These are phyloP conservation scores for Timema cristinae DNA, from an alignment of 2,888 invertebrate genomes.

Conservation along the genomic window DNA sequence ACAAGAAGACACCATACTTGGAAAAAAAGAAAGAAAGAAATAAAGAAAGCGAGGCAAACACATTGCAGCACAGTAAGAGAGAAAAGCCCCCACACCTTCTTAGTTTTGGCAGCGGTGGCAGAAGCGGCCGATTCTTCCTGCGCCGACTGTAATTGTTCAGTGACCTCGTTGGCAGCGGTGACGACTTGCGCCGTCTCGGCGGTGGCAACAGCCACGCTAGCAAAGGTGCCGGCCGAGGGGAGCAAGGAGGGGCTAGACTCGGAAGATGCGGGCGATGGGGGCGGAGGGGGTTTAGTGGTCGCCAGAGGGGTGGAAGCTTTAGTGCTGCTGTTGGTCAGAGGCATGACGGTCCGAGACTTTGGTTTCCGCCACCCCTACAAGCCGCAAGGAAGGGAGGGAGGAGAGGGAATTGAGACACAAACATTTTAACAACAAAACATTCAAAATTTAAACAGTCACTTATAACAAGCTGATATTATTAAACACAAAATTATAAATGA, in stretches of 20 bases:
- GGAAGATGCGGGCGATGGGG: slow-evolving; percentile 38
- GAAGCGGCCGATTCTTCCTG: slow-evolving; percentile 39
- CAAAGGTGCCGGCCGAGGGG: slow-evolving; percentile 38
- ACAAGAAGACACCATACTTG: background rate
- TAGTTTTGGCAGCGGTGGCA: slow-evolving; percentile 32
- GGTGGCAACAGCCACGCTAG: slow-evolving; percentile 21
- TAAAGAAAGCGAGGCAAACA: background rate
- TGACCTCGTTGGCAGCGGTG: slow-evolving; percentile 43
- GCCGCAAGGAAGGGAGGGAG: too few relatives aligned
- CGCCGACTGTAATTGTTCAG: slow-evolving; percentile 51
- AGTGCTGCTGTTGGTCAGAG: slow-evolving; percentile 47
- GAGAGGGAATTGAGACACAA: too few relatives aligned
- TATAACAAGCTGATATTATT: background rate
- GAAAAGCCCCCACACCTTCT: slow-evolving; percentile 33
- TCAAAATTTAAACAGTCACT: background rate
- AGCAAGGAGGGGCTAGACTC: slow-evolving; percentile 39
- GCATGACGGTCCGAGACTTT: slow-evolving; percentile 72
- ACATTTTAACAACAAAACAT: background rate
- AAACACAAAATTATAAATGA: too few relatives aligned
- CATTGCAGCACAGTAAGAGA: too few relatives aligned
- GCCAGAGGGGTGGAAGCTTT: slow-evolving; percentile 49
- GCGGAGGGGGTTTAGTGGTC: slow-evolving; percentile 41
- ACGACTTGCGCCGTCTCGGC: slow-evolving; percentile 18
- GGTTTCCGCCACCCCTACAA: slow-evolving; percentile 72
- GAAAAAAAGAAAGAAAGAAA: too few relatives aligned